Base-by-base conservation (phyloP, 2,888 invertebrate genomes). In the Ennomos erosarius region DNA sequence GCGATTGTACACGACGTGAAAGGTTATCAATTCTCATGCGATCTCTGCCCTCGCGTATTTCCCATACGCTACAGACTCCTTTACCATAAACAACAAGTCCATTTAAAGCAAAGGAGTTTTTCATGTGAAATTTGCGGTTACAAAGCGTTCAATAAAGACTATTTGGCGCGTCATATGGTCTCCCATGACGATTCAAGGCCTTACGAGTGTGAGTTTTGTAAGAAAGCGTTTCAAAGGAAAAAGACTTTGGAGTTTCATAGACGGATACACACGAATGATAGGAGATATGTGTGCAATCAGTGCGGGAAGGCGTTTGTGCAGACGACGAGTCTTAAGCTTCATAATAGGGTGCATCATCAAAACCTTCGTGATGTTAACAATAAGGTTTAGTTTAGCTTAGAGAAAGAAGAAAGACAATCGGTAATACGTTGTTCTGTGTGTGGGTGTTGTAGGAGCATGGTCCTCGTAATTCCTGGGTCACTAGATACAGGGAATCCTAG, bases 281-380 rank as follows among this genome's bases (percentile, higher is more conserved):
- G 85, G 55, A 83, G 94, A 12, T 93, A 93, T 62, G 84, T 63
- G 0, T 80, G 79, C 42, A 85, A 90, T 9, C 82, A 89, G 10
- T 94, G 94, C 49, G 92, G 86, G 0, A 90, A 91, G 49, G 92
- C 93, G 0, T 95, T 94, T 57, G 93, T 93, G 1, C 94, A 94
- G 46, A 85, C 90, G 16, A 92, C 94, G 0, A 94, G 94, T 57
- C 75, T 94, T 54, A 94, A 94, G 69, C 75, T 92, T 6, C 94
- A 94, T 70, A 79, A 92, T 69, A 88, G 90, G 44, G 89, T 90
- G 0, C 93, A 93, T 68, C 93, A 93, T 76, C 76, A 5, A 67
- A 65, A 1, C 16, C 11, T n/a, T 40, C 36, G 47, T n/a, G 59
- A 48, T 1, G 12, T 10, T 0, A 46, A 39, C 0, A 26, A 26